Conservation (phyloP, 37 sponge, comb jelly and placozoan genomes). For the Geodia barretti region DNA sequence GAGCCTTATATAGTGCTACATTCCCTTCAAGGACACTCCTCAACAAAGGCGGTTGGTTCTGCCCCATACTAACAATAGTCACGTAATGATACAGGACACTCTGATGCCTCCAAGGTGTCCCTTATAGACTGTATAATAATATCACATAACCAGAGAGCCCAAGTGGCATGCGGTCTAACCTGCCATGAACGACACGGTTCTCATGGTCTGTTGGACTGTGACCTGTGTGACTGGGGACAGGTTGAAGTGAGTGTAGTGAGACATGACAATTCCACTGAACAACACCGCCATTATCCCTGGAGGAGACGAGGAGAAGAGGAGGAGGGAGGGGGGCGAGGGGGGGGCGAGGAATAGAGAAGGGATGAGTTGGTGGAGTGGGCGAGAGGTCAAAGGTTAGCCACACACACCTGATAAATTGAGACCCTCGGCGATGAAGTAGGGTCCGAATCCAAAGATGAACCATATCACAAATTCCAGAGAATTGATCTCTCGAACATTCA, state of each 20-base stretch:
- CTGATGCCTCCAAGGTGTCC: neutral
- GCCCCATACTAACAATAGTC: no score
- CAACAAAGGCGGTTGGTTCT: no score
- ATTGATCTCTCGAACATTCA: slow-evolving; percentile 69
- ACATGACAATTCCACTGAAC: slow-evolving; percentile 96
- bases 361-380: neutral
- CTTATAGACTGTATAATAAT: neutral
- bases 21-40: no score
- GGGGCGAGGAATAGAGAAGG: neutral
- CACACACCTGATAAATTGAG: slow-evolving; percentile 81
- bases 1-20: no score
- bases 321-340: neutral
- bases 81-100: no score
- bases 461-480: slow-evolving; percentile 91
- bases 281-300: slow-evolving; percentile 92
- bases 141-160: no score
- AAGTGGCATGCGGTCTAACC: no score
- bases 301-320: neutral
- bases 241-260: slow-evolving; percentile 96
- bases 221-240: slow-evolving; percentile 90
- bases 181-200: slow-evolving; percentile 90
- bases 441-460: slow-evolving; percentile 84
- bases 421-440: slow-evolving; percentile 93
- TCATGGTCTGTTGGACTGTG: slow-evolving; percentile 85
- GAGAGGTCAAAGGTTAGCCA: neutral